Evolutionary conservation across 2,888 invertebrate species (phyloP).

Genomic region (Andrena trimmerana): DNA sequence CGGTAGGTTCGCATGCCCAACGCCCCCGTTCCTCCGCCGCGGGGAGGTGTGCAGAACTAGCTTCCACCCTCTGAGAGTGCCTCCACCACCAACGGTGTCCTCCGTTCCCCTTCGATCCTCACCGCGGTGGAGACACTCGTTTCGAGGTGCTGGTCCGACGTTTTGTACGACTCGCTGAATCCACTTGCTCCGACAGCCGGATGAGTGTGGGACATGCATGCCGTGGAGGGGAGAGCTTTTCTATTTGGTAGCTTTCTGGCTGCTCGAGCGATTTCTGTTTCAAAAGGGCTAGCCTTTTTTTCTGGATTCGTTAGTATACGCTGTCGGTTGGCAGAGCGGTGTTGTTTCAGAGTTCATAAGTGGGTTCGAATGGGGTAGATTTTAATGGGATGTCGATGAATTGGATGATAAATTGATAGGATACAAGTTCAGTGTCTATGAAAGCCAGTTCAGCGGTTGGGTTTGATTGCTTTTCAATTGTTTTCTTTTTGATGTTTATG

Average conservation of each 20-base stretch:
- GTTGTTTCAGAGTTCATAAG: too few species aligned
- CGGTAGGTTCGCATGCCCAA: slow-evolving; percentile 87
- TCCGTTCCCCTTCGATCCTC: slow-evolving; percentile 77
- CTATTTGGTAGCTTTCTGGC: slow-evolving; percentile 38
- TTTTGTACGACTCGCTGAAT: slow-evolving; percentile 71
- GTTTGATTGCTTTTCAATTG: too few species aligned
- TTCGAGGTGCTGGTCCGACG: slow-evolving; percentile 71
- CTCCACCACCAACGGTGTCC: slow-evolving; percentile 74
- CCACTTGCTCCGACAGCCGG: slow-evolving; percentile 69
- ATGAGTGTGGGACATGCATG: slow-evolving; percentile 50
- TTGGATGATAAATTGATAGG: too few species aligned
- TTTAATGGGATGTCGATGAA: too few species aligned
- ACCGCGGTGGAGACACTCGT: slow-evolving; percentile 66
- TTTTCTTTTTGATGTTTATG: too few species aligned
- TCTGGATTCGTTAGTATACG: too few species aligned
- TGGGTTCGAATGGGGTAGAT: too few species aligned
- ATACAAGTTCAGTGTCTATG: too few species aligned
- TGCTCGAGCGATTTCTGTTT: background rate
- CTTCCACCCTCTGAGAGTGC: slow-evolving; percentile 62
- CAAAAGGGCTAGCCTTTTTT: too few species aligned
- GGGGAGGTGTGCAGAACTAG: slow-evolving; percentile 69
- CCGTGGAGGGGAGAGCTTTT: slow-evolving; percentile 50
- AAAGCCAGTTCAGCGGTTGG: too few species aligned
- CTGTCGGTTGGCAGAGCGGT: too few species aligned
- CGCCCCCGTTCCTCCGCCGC: slow-evolving; percentile 73